phyloP scores from a whole-genome alignment of 2,888 invertebrate genomes.

The Hydraecia micacea region DNA sequence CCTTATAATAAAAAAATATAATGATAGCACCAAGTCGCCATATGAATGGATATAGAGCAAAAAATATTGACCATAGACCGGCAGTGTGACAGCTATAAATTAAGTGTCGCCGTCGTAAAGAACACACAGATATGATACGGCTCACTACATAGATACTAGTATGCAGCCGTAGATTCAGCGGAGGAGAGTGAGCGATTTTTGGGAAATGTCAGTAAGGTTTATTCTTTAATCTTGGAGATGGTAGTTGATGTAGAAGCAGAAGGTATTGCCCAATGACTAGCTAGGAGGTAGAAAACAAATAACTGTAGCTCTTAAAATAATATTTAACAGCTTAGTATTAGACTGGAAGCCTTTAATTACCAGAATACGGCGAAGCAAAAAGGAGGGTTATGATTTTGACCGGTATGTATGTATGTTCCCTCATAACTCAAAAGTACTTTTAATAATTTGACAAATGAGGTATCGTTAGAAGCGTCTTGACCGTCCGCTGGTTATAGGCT shows the following conservation, averaged over 20 bases:
- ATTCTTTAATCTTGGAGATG: background rate
- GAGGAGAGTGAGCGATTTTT: background rate
- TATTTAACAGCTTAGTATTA: background rate
- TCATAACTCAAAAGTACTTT: too few species aligned
- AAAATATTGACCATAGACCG: slow-evolving; percentile 77
- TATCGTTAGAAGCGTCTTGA: too few species aligned
- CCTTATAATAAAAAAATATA: slow-evolving; percentile 38
- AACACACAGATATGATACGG: slow-evolving; percentile 66
- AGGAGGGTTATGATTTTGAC: too few species aligned
- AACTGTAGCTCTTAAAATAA: background rate
- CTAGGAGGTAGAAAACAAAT: background rate
- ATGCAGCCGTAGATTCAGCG: slow-evolving; percentile 36
- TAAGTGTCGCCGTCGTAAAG: slow-evolving; percentile 78
- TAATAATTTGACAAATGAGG: too few species aligned
- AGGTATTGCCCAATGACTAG: background rate
- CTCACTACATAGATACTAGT: slow-evolving; percentile 59
- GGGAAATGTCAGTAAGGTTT: background rate
- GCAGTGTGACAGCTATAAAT: slow-evolving; percentile 79
- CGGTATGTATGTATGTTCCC: too few species aligned
- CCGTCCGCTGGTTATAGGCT: too few species aligned
- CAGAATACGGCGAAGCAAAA: too few species aligned
- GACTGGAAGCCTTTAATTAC: background rate
- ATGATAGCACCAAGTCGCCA: slow-evolving; percentile 58
- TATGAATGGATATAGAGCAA: slow-evolving; percentile 71
- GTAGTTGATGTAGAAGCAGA: background rate